Evolutionary conservation across 1,140 invertebrate genomes (phyloP), one percentile per base, ranked within the genome.

Genomic region (Aricia agestis): DNA sequence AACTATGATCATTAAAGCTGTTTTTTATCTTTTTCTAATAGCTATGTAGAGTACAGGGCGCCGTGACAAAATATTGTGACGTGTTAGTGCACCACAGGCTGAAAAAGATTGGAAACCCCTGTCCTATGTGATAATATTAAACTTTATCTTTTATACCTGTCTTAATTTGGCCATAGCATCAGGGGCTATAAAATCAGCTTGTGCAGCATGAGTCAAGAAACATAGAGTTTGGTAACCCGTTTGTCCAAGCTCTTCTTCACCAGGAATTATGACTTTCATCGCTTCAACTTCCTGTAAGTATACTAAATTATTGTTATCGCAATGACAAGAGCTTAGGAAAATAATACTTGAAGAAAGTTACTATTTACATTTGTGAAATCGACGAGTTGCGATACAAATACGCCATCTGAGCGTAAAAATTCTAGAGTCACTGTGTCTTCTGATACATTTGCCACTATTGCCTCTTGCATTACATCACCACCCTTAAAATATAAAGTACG

Each of bases 131-230:
- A n/a, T n/a, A n/a, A n/a, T n/a, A n/a, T n/a, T n/a, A n/a, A n/a
- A n/a, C n/a, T n/a, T n/a, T n/a, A n/a, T n/a, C n/a, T n/a, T 67
- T 41, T 52, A 17, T 78, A 92, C 97, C 93, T 98, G 98, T 91
- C 98, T 93, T n/a, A 99, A 90, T 91, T 98, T 98, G n/a, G 97
- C 96, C 97, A 99, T 98, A 17, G 98, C 98, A 92, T 98, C 98
- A 15, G 97, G 96, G 0, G 97, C 97, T 83, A 99, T 98, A 84
- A 98, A 98, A 78, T 98, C 97, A 80, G 97, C 95, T 90, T 97
- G 97, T 70, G 95, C 95, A 82, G 98, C 96, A 83, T 97, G 96
- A 75, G 95, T 96, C 0, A 98, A 94, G 89, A 98, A 99, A 88
- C 98, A 99, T 86, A 98, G 94, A 0, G 97, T 96, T 92, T 98